Percentiles rank a stretch among this genome's conserved stretches.
Conservation (phyloP, 2,797 vertebrate genomes). For the Microctenopoma steveboyesi region DNA sequence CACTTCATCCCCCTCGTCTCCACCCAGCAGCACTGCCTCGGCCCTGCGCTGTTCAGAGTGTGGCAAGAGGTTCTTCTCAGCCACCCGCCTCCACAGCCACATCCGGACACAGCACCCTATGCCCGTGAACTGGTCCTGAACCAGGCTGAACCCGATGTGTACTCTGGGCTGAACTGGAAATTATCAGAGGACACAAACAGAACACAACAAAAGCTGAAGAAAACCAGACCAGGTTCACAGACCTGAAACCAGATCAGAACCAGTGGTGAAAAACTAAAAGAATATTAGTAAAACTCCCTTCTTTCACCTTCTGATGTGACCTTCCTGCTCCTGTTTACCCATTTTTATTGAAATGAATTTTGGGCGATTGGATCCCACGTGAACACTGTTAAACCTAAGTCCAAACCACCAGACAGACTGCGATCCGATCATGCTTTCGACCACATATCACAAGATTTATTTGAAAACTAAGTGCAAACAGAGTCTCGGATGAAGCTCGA, state of each 20-base stretch:
- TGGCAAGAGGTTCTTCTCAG: conserved; percentile 79
- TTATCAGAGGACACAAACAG: not conserved
- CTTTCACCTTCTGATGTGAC: not conserved
- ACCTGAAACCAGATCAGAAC: not conserved
- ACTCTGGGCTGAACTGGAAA: not conserved
- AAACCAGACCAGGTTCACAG: not conserved
- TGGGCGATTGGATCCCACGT: too few relatives aligned
- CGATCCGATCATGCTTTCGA: too few relatives aligned
- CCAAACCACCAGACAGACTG: too few relatives aligned
- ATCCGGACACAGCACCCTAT: conserved; percentile 65
- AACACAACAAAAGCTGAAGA: not conserved
- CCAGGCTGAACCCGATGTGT: not conserved
- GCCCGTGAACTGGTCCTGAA: conserved; percentile 52
- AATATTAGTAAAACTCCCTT: not conserved
- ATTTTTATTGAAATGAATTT: too few relatives aligned
- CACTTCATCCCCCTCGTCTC: conserved; percentile 22
- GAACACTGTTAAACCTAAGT: too few relatives aligned
- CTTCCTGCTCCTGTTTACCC: not conserved
- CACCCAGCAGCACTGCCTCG: not conserved
- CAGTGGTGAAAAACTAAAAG: not conserved
- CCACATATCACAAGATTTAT: too few relatives aligned
- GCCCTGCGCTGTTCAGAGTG: conserved; percentile 63
- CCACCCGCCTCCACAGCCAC: conserved; percentile 77
- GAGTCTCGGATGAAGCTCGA: not conserved
- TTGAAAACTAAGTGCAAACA: too few relatives aligned